Conservation (phyloP, 2,888 invertebrate species). For the Zaprionus bogoriensis region DNA sequence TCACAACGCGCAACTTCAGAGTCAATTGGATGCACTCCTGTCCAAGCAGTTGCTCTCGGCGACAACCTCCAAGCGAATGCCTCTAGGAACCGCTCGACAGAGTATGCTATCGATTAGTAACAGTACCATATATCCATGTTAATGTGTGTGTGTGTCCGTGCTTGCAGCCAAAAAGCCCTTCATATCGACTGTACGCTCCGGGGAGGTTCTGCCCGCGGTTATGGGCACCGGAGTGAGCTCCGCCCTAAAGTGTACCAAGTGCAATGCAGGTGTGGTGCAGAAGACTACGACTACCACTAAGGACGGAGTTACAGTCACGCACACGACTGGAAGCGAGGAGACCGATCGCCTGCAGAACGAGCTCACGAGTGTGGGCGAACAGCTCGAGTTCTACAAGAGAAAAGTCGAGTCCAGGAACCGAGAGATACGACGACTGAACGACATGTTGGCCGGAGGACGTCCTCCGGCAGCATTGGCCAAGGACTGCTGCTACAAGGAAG, state of each 20-base stretch:
- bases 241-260: constrained; percentile 78
- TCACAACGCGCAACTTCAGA: constrained; percentile 83
- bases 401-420: constrained; percentile 84
- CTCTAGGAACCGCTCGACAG: constrained; percentile 12
- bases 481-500: constrained; percentile 87
- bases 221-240: constrained; percentile 27
- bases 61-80: constrained; percentile 27
- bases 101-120: constrained; percentile 27
- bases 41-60: constrained; percentile 80
- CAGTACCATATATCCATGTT: neutral
- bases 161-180: constrained; percentile 80
- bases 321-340: constrained; percentile 64
- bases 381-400: constrained; percentile 82
- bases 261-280: constrained; percentile 71
- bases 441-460: constrained; percentile 88
- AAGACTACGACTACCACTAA: constrained; percentile 58
- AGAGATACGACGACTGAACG: constrained; percentile 88
- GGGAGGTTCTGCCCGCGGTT: constrained; percentile 67
- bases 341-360: constrained; percentile 82
- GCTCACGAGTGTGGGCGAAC: constrained; percentile 82
- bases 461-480: constrained; percentile 86
- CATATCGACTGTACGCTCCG: constrained; percentile 80
- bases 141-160: neutral
- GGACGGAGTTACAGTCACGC: constrained; percentile 71
- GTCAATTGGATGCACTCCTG: constrained; percentile 83